A percentile compares a stretch with the other conserved stretches of the same genome.
These are phyloP conservation scores for Notocelia uddmanniana DNA, from an alignment of 2,888 invertebrate species.

Conservation along the genomic window DNA sequence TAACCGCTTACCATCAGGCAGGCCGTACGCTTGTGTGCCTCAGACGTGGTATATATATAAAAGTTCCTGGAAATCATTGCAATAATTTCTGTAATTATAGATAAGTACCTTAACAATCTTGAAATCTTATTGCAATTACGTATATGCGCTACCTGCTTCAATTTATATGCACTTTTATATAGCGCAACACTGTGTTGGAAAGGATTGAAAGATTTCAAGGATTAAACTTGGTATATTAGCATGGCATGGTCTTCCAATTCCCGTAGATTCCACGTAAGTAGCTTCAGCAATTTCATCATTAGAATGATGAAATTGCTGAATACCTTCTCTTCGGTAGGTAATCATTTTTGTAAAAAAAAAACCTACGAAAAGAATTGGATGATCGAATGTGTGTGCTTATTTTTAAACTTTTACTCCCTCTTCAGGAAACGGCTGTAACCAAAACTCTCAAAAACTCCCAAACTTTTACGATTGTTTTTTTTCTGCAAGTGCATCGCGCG, in stretches of 20 bases:
- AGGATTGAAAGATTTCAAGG: neutral
- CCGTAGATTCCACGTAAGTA: neutral
- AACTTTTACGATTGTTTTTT: conserved; percentile 30
- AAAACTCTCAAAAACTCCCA: neutral
- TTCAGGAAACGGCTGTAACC: neutral
- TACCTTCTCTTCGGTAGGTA: too few relatives aligned
- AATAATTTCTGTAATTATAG: neutral
- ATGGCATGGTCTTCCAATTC: too few relatives aligned
- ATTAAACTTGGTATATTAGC: neutral
- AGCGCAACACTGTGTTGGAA: neutral
- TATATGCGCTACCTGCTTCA: neutral
- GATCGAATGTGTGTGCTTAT: neutral
- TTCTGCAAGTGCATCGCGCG: conserved; percentile 63
- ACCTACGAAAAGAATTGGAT: neutral
- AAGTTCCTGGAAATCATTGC: neutral
- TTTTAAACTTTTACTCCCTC: neutral
- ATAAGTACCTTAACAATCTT: too few relatives aligned
- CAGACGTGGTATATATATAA: too few relatives aligned
- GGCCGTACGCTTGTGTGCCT: too few relatives aligned
- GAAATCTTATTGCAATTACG: too few relatives aligned
- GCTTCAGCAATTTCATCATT: too few relatives aligned
- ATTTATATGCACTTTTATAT: neutral
- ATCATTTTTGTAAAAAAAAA: too few relatives aligned
- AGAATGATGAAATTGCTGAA: too few relatives aligned
- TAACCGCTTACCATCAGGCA: too few relatives aligned